Base-by-base conservation (phyloP, 2,888 invertebrate genomes). In the Ichneumon xanthorius region DNA sequence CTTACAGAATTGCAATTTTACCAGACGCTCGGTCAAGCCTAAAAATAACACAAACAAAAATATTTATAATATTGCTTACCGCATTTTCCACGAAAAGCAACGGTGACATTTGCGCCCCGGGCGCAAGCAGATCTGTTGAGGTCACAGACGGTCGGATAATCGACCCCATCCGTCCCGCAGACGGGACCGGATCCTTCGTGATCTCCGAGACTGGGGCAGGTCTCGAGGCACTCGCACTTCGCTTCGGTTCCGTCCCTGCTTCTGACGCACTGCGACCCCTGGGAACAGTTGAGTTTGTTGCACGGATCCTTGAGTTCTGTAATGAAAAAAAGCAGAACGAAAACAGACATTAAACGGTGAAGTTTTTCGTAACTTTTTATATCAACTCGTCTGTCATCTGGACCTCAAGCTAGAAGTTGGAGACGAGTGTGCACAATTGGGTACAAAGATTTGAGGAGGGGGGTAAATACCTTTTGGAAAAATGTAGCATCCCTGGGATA, bases 111-210 rank as follows among this genome's bases (percentile, higher is more conserved):
- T 86, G 96, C 95, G 88, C 96, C 96, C 80, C 96, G 95, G 82
- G 96, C 95, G 94, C 98, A 99, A 14, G 98, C 97, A 71, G 96
- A 96, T 88, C 96, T 95, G 90, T 97, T 96, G 94, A 98, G 95
- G 93, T 98, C 97, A 95, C 98, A 99, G 89, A 97, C 96, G 92
- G 97, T 97, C 82, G 96, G 95, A 94, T 99, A 98, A 93, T 98
- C 98, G 86, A 96, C 95, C 9, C 97, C 97, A 94, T 98, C 97
- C 91, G 96, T 95, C 93, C 97, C 97, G 94, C 98, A 98, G 68
- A 98, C 96, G 0, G 97, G 96, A 78, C 96, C 95, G 50, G 97
- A 97, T 83, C 96, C 97, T 88, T 96, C 96, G 94, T 97, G 97
- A 94, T 98, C 98, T 5, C 98, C 98, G 94, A 97, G 97, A 93